Percentiles rank a stretch among this genome's conserved stretches.
Conservation (phyloP, 1,140 invertebrate species). For the Telenomus remus region DNA sequence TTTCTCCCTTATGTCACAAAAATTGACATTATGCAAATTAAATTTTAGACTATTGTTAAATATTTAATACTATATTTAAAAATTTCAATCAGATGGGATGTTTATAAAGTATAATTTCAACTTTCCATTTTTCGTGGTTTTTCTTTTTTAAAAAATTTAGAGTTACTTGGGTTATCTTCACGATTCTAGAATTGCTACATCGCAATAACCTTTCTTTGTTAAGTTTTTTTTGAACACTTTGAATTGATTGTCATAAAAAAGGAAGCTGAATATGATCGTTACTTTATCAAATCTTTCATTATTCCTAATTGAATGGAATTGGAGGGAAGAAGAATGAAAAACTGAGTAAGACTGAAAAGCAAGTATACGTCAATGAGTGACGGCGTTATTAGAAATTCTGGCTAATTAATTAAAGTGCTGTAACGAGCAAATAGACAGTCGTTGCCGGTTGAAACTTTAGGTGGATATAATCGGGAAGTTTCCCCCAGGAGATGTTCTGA, state of each 20-base stretch:
- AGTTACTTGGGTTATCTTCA: no score
- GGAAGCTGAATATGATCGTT: constrained; percentile 1
- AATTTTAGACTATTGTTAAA: no score
- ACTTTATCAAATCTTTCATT: constrained; percentile 9
- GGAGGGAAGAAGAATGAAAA: constrained; percentile 34
- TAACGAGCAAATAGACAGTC: constrained; percentile 56
- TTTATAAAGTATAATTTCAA: no score
- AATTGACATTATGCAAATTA: no score
- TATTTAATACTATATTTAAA: no score
- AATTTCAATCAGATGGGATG: no score
- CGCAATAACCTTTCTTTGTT: not conserved
- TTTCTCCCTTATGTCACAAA: no score
- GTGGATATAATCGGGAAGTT: constrained; percentile 60
- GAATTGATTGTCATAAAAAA: not conserved
- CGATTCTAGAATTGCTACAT: constrained; percentile 1
- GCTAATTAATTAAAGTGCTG: constrained; percentile 61
- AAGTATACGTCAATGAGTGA: constrained; percentile 45
- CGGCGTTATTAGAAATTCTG: constrained; percentile 52
- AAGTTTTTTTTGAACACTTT: not conserved
- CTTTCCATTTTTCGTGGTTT: no score
- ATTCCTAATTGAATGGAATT: constrained; percentile 29
- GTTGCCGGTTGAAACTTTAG: constrained; percentile 55
- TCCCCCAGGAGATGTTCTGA: constrained; percentile 50
- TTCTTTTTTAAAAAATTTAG: no score
- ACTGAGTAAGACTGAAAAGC: constrained; percentile 29